These are phyloP conservation scores for Orycteropus afer DNA, from an alignment of 2,113 vertebrate species.

Conservation along the genomic window DNA sequence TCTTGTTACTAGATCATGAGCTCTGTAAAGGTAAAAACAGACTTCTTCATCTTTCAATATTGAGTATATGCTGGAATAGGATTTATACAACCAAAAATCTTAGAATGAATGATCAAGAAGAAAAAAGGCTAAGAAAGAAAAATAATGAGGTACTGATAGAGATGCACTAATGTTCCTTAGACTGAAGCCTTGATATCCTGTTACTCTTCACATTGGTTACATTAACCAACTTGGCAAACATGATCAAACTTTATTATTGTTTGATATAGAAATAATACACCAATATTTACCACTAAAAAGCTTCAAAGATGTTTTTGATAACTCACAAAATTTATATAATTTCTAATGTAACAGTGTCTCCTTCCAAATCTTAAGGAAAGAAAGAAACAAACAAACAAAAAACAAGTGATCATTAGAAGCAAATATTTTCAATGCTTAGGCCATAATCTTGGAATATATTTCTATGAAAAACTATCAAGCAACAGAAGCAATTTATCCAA, in stretches of 20 bases:
- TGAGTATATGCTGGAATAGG: not conserved
- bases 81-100: not conserved
- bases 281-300: not conserved
- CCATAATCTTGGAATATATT: not conserved
- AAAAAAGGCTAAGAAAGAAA: not conserved
- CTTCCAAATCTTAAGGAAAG: constrained; percentile 41
- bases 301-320: not conserved
- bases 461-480: not conserved
- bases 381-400: too few species aligned
- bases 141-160: not conserved
- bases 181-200: not conserved
- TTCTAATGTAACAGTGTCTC: not conserved
- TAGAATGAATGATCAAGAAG: not conserved
- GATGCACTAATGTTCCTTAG: not conserved
- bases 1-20: not conserved
- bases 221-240: not conserved
- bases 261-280: not conserved
- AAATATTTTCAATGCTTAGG: not conserved
- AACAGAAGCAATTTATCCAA: not conserved
- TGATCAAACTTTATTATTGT: not conserved
- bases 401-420: not conserved
- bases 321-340: not conserved
- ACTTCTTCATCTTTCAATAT: not conserved
- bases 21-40: not conserved
- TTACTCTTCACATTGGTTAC: not conserved